phyloP scores from a whole-genome alignment of 2,797 vertebrate genomes.

The Nothura maculosa region DNA sequence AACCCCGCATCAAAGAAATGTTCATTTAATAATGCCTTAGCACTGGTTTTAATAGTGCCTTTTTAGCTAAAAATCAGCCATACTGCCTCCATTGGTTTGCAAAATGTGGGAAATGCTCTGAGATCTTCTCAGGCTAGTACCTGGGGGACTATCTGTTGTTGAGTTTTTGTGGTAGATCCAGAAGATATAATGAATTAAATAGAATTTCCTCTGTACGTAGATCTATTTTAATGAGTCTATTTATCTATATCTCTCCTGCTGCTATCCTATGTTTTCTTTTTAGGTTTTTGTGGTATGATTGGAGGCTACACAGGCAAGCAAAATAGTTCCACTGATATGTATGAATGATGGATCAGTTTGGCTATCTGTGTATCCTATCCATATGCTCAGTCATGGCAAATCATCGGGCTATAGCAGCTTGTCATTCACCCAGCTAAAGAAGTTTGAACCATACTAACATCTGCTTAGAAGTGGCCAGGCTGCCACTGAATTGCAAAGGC shows the following conservation, averaged over 20 bases:
- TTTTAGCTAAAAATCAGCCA: slow-evolving; percentile 40
- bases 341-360: background rate
- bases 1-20: slow-evolving; percentile 40
- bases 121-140: background rate
- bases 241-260: background rate
- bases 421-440: slow-evolving; percentile 37
- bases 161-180: background rate
- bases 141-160: background rate
- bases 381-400: background rate
- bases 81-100: slow-evolving; percentile 7
- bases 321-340: background rate
- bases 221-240: background rate
- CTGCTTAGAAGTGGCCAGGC: slow-evolving; percentile 20
- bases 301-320: background rate
- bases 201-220: background rate
- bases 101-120: slow-evolving; percentile 53
- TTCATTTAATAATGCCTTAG: slow-evolving; percentile 48
- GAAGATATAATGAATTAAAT: background rate
- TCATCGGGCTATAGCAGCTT: background rate
- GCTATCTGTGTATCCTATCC: background rate
- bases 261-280: background rate
- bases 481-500: slow-evolving; percentile 57
- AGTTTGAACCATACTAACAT: slow-evolving; percentile 44
- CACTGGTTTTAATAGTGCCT: too few species aligned
- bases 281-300: background rate